phyloP scores from a whole-genome alignment of 2,888 invertebrate species.

The Creontiades dilutus region DNA sequence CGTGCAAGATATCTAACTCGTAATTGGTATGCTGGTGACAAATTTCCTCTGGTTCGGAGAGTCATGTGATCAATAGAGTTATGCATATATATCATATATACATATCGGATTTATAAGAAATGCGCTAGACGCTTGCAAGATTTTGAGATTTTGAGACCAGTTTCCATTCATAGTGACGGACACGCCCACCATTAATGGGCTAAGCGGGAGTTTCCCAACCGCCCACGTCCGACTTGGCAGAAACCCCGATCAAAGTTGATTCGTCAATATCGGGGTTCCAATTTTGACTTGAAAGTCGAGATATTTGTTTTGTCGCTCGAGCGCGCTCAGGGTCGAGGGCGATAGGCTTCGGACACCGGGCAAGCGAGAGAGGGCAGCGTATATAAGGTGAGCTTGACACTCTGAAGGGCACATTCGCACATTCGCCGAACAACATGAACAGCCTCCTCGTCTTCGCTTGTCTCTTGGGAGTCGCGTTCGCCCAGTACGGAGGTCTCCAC shows the following conservation, averaged over 20 bases:
- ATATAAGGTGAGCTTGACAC: constrained; percentile 7
- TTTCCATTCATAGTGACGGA: neutral
- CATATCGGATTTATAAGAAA: too few species aligned
- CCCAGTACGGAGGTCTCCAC: constrained; percentile 65
- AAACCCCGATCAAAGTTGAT: neutral
- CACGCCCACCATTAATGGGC: neutral
- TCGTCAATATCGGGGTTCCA: neutral
- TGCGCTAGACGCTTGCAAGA: neutral
- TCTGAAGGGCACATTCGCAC: constrained; percentile 36
- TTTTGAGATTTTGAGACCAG: neutral
- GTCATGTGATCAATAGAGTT: too few species aligned
- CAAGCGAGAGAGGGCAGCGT: neutral
- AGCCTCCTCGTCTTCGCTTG: constrained; percentile 64
- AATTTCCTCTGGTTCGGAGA: too few species aligned
- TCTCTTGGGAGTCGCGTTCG: constrained; percentile 59
- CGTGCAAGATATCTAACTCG: too few species aligned
- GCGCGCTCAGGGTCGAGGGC: neutral
- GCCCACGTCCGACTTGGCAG: neutral
- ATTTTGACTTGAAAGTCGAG: constrained; percentile 7
- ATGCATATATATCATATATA: too few species aligned
- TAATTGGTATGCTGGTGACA: too few species aligned
- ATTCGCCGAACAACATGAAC: constrained; percentile 53
- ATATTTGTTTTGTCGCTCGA: neutral
- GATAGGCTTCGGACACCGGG: neutral
- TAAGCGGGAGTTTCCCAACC: constrained; percentile 25